A percentile compares a stretch with the other conserved stretches of the same genome.
phyloP scores from a whole-genome alignment of 2,113 vertebrate species.

The Ornithorhynchus anatinus region DNA sequence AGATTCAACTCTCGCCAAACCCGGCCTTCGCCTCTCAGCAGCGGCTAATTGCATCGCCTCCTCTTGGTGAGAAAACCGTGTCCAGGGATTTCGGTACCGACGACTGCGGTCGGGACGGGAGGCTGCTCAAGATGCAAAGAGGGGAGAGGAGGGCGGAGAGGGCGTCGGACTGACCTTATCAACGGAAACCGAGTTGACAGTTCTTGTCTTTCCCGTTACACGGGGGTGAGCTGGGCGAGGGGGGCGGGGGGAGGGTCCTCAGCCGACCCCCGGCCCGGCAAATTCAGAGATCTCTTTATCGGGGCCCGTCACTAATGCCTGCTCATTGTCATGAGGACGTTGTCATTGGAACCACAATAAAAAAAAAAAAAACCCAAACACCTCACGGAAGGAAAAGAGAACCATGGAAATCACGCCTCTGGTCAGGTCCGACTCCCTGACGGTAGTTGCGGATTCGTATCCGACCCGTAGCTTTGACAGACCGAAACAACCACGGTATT shows the following conservation, averaged over 20 bases:
- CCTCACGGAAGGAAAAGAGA: no score
- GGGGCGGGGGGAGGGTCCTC: no score
- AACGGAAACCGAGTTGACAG: constrained; percentile 36
- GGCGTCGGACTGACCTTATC: constrained; percentile 44
- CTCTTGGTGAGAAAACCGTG: neutral
- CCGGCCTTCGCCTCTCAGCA: no score
- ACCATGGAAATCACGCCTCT: no score
- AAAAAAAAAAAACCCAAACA: constrained; percentile 27
- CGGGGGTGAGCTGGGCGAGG: constrained; percentile 8
- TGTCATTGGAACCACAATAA: neutral
- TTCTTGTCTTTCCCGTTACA: constrained; percentile 2
- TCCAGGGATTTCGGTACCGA: neutral
- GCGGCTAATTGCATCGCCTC: no score
- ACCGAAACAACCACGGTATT: no score
- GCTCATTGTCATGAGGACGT: constrained; percentile 5
- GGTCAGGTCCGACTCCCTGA: no score
- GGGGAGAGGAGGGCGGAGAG: neutral
- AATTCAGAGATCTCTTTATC: constrained; percentile 30
- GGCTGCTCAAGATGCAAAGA: neutral
- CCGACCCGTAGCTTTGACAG: no score
- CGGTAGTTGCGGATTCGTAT: no score
- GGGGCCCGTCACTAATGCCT: constrained; percentile 21
- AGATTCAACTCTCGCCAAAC: no score
- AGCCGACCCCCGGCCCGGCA: constrained; percentile 14
- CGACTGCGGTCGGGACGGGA: neutral